These are phyloP conservation scores for Tortricodes alternella DNA, from an alignment of 2,888 invertebrate genomes.

Conservation along the genomic window DNA sequence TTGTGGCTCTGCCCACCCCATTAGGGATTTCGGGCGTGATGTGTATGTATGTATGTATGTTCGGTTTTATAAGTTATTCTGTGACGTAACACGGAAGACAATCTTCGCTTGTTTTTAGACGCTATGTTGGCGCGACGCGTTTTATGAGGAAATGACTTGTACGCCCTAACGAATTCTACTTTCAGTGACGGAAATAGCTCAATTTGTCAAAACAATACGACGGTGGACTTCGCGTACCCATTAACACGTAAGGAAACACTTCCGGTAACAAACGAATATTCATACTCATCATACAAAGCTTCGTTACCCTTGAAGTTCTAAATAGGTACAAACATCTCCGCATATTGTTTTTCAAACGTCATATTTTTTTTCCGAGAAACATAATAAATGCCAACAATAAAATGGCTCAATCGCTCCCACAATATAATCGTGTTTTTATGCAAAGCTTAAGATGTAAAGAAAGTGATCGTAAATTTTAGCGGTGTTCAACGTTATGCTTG, in stretches of 20 bases:
- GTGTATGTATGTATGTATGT: no score
- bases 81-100: background rate
- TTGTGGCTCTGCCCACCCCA: no score
- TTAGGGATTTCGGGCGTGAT: no score
- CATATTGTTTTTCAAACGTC: background rate
- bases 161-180: background rate
- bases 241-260: background rate
- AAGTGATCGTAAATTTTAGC: conserved; percentile 15
- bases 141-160: conserved; percentile 11
- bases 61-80: background rate
- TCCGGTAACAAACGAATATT: background rate
- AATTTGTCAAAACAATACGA: conserved; percentile 2
- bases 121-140: background rate
- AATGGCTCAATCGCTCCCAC: background rate
- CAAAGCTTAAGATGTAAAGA: conserved; percentile 17
- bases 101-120: background rate
- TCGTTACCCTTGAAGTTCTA: no score
- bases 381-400: background rate
- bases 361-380: background rate
- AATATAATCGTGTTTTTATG: background rate
- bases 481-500: conserved; percentile 21
- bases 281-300: no score
- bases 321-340: no score
- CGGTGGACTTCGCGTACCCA: background rate
- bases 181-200: conserved; percentile 3